A percentile compares a stretch with the other conserved stretches of the same genome.
Evolutionary conservation across 2,113 vertebrate species (phyloP).

Genomic region (Tragelaphus scriptus): DNA sequence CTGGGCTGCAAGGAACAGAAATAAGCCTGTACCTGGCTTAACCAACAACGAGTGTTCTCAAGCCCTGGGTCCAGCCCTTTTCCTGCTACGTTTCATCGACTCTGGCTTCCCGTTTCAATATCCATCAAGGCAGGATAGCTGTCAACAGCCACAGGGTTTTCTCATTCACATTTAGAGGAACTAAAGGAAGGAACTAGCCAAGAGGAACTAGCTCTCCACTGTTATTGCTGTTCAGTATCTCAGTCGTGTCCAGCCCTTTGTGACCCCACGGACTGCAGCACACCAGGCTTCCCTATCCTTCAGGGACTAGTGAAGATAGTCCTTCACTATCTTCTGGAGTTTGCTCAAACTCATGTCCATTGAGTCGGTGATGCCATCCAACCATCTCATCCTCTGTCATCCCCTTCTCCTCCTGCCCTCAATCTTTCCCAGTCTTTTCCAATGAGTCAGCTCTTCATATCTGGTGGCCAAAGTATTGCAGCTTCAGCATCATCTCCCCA

Average conservation of each 20-base stretch:
- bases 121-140: neutral
- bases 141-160: accelerated
- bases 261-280: neutral
- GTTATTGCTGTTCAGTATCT: neutral
- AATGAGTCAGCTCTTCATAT: neutral
- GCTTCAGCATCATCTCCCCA: neutral
- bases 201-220: neutral
- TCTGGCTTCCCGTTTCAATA: neutral
- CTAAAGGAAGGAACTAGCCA: no score
- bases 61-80: accelerated
- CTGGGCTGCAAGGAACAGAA: neutral
- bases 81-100: accelerated
- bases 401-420: neutral
- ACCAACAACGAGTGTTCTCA: no score
- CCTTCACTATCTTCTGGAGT: neutral
- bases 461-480: neutral
- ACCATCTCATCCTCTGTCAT: accelerated
- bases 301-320: no score
- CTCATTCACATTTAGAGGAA: no score
- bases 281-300: neutral
- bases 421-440: neutral
- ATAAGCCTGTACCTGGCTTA: no score
- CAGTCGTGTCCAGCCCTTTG: neutral
- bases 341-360: neutral
- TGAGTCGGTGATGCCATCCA: neutral